Evolutionary conservation across 1,140 invertebrate species (phyloP), one percentile per base, ranked within the genome.

Genomic region (Drosophila orena): DNA sequence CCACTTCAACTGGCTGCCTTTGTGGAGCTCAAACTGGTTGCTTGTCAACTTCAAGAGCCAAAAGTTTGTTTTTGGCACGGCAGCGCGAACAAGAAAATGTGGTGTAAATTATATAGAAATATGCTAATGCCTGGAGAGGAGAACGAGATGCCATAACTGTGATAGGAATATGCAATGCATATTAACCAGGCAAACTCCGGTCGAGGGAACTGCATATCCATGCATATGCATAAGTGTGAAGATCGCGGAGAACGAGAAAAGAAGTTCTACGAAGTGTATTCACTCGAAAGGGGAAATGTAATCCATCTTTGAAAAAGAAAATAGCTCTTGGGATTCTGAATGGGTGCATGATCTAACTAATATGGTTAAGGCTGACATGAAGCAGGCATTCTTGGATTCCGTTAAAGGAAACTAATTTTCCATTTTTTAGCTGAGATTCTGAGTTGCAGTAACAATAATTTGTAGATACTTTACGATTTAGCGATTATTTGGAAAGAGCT

Each of bases 91-190:
- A 61, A 53, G 75, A 83, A 79, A 77, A 77, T 77, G 37, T 70
- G 64, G 47, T 72, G 83, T 86, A 76, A 76, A 75, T 74, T 76
- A 86, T 86, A 64, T 55, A 83, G 83, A 86, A 88, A 77, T 88
- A 86, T 86, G 83, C 83, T 88, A 86, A 86, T 88, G 61, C 15
- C 50, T 65, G 62, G 34, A 4, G 30, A 4, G 22, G 17, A 44
- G 35, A 49, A 34, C 34, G 20, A 85, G 56, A 71, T 77, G 65
- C 69, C 78, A 88, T 78, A 86, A 83, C 75, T 80, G 61, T 43
- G 69, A 84, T 79, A 80, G 50, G 57, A 60, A 78, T 62, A 76
- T 55, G 52, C 66, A 80, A 79, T 75, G 76, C 78, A 80, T 79
- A 76, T 61, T 71, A 71, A 79, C 65, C 44, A 70, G 71, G 11